Evolutionary conservation across 2,797 vertebrate species (phyloP).

Genomic region (Enteromius unitaeniatus): DNA sequence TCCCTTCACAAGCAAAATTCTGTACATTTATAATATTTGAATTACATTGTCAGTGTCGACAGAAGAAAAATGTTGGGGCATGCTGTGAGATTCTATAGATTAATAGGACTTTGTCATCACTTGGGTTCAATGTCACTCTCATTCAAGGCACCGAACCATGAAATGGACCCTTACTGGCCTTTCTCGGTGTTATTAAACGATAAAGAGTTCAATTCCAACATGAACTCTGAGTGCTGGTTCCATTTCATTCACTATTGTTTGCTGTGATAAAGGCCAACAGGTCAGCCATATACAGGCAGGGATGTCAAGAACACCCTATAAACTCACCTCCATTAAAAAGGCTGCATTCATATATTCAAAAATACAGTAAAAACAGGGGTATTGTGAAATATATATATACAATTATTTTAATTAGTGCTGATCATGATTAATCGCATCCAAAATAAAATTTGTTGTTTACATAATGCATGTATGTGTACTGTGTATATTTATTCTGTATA

Average conservation of each 20-base stretch:
- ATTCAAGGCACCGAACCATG: slow-evolving; percentile 33
- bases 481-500: too few species aligned
- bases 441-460: too few species aligned
- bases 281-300: not conserved
- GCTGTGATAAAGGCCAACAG: slow-evolving; percentile 3
- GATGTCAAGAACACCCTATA: slow-evolving; percentile 8
- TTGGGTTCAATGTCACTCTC: slow-evolving; percentile 26
- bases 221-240: not conserved
- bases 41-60: not conserved
- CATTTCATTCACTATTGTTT: slow-evolving; percentile 1
- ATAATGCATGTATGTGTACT: too few species aligned
- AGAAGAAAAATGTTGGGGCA: not conserved
- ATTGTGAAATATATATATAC: not conserved
- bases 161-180: slow-evolving; percentile 30
- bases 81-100: slow-evolving; percentile 11
- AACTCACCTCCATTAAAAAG: not conserved
- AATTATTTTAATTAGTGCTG: not conserved
- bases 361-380: not conserved
- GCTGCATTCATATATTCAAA: not conserved
- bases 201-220: slow-evolving; percentile 18
- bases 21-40: not conserved
- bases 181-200: slow-evolving; percentile 22
- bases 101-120: not conserved
- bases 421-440: too few species aligned
- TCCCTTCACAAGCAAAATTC: not conserved